phyloP scores from a whole-genome alignment of 2,797 vertebrate species.

The Rhynchotus rufescens region DNA sequence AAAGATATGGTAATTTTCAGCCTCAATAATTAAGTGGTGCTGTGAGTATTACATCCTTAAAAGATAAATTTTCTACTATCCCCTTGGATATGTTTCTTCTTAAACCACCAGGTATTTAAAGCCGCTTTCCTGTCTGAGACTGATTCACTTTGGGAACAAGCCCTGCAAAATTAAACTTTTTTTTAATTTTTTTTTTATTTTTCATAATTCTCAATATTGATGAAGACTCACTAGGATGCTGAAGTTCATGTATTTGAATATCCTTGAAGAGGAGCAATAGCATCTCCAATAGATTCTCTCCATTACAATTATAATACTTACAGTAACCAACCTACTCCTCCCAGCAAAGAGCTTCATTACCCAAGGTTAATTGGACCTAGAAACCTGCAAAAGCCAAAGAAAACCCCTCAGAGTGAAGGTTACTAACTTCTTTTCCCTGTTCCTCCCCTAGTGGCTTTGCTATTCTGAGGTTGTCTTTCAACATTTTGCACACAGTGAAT shows the following conservation, averaged over 20 bases:
- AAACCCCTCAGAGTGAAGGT: neutral
- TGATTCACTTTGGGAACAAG: constrained; percentile 5
- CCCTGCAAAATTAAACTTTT: neutral
- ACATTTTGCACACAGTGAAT: neutral
- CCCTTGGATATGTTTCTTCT: neutral
- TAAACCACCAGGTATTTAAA: constrained; percentile 33
- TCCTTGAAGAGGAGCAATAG: constrained; percentile 2
- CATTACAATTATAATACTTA: constrained; percentile 19
- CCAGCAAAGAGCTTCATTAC: constrained; percentile 4
- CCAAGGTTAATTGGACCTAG: neutral
- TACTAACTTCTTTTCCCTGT: neutral
- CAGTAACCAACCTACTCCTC: neutral
- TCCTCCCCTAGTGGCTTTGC: neutral
- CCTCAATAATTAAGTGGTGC: constrained; percentile 38
- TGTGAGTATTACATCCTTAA: neutral
- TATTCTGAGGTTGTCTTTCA: neutral
- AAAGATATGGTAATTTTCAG: constrained; percentile 8
- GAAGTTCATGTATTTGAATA: constrained; percentile 19
- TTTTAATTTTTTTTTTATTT: constrained; percentile 15
- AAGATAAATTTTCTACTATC: constrained; percentile 21
- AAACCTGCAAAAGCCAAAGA: neutral
- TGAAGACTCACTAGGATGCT: neutral
- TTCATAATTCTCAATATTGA: constrained; percentile 4
- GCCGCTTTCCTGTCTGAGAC: neutral
- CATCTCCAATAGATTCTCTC: neutral